Conservation (phyloP, 2,797 vertebrate genomes). For the Sebastes minor region DNA sequence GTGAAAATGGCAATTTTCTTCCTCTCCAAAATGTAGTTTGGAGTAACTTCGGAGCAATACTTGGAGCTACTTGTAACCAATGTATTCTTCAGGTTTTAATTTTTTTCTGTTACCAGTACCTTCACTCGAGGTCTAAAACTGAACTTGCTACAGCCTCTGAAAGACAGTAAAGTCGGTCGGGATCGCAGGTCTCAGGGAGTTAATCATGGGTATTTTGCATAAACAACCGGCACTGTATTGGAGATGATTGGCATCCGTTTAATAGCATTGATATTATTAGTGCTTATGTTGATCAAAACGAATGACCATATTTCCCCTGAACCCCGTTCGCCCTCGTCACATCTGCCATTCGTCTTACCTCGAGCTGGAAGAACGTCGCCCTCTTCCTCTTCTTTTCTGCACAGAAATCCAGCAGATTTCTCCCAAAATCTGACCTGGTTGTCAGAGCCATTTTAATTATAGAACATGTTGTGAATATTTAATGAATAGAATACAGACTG, state of each 20-base stretch:
- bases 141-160: no score
- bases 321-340: background rate
- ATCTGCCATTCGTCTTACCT: background rate
- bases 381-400: background rate
- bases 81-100: no score
- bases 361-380: background rate
- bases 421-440: slow-evolving; percentile 13
- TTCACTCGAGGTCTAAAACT: no score
- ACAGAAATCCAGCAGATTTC: slow-evolving; percentile 25
- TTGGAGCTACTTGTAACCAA: no score
- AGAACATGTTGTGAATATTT: slow-evolving; percentile 29
- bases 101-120: no score
- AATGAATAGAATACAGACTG: slow-evolving; percentile 11
- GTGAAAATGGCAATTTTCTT: no score
- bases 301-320: slow-evolving; percentile 17
- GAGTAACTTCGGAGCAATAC: no score
- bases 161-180: no score
- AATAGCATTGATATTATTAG: slow-evolving; percentile 11
- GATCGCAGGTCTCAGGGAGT: no score
- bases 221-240: background rate
- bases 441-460: slow-evolving; percentile 37
- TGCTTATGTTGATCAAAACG: slow-evolving; percentile 21
- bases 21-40: no score
- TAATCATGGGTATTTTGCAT: background rate
- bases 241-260: slow-evolving; percentile 19